Base-by-base conservation (phyloP, 2,113 vertebrate genomes). In the Cromileptes altivelis region DNA sequence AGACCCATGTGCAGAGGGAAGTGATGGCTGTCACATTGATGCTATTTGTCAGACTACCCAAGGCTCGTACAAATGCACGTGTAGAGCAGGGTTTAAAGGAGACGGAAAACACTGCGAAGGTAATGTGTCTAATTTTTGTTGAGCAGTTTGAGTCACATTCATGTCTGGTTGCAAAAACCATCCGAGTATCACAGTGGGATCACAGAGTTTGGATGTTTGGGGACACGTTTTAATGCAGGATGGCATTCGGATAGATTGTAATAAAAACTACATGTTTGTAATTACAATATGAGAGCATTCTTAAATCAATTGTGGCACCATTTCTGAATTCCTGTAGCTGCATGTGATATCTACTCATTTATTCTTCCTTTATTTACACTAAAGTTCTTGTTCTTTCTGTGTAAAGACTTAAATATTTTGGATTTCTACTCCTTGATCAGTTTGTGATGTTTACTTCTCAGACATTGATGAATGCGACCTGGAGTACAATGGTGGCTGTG, bases 401-500 rank as follows among this genome's bases (percentile, higher is more conserved):
- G n/a, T 18, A 45, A 33, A 40, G 21, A 18, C 42, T 2, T 19
- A 45, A 49, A 75, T 27, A 1, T 79, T 65, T 45, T 21, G 60
- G 40, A n/a, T 76, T 53, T 49, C 12, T 57, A 55, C 17, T 25
- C 45, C 52, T 15, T 33, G 10, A 71, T 70, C 19, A 76, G 90
- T 87, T 56, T 72, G 0, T 93, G 92, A 21, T 92, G 45, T 94
- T 88, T 74, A 47, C 60, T 92, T 88, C 76, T 76, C 80, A 99
- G 98, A 99, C 93, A 93, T 97, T 86, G 98, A 99, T 93, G 98
- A 99, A 94, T 99, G 98, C 84, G 98, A 97, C 91, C 93, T 96
- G 0, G 96, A 98, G 57, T 96, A 97, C 93, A 98, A 98, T 42
- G 98, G 98, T 62, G 98, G 98, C 92, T 99, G 98, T 62, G 98